Conservation (phyloP, 1,140 invertebrate species). For the Drosophila nasuta region DNA sequence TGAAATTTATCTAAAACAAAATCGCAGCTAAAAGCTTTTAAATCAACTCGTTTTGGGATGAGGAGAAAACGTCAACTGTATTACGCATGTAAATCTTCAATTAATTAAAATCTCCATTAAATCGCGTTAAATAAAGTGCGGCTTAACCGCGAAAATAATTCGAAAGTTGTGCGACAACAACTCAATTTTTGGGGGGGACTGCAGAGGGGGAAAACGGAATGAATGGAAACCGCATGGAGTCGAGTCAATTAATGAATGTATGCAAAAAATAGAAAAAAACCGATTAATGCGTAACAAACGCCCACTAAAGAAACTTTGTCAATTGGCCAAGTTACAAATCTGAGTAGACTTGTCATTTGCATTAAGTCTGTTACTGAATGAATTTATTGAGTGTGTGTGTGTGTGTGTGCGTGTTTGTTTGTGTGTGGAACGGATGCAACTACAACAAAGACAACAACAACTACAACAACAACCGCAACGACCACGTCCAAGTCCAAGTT, state of each 20-base stretch:
- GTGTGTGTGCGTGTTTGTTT: conserved; percentile 4
- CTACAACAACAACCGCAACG: conserved; percentile 33
- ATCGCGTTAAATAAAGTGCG: conserved; percentile 16
- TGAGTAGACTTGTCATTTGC: conserved; percentile 50
- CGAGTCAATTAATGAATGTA: conserved; percentile 69
- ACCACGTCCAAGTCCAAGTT: conserved; percentile 53
- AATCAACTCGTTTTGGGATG: neutral
- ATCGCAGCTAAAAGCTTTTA: conserved; percentile 1
- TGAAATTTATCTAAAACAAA: conserved; percentile 2
- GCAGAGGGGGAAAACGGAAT: conserved; percentile 45
- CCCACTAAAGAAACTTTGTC: conserved; percentile 53
- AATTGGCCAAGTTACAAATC: conserved; percentile 74
- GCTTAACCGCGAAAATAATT: conserved; percentile 43
- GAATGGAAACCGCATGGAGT: conserved; percentile 45
- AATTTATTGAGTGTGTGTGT: conserved; percentile 24
- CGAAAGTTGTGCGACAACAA: conserved; percentile 70
- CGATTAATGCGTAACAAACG: conserved; percentile 62
- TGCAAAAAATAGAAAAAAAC: conserved; percentile 57
- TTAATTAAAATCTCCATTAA: conserved; percentile 26
- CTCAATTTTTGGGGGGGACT: conserved; percentile 15
- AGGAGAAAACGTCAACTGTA: neutral
- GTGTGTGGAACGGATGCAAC: conserved; percentile 42
- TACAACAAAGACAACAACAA: conserved; percentile 22
- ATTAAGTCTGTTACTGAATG: conserved; percentile 58
- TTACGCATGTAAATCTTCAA: conserved; percentile 9